Evolutionary conservation across 2,888 invertebrate genomes (phyloP), one percentile per base, ranked within the genome.

Genomic region (Allolobophora icterica): DNA sequence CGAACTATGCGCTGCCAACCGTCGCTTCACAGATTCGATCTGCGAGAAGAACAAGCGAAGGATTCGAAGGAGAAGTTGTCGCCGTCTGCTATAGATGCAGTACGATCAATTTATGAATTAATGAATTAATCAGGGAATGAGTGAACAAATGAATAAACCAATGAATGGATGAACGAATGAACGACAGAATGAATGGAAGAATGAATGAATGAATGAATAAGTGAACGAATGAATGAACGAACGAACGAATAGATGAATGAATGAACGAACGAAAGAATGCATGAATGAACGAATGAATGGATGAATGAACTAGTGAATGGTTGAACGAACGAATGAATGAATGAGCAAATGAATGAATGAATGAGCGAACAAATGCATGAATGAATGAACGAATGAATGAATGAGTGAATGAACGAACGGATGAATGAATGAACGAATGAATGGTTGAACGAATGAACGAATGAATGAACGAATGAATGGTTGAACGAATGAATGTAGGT

Each of bases 1-100:
- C 93, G 34, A 91, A 92, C 91, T 93, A 93, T 89, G 92, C 93
- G n/a, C 91, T 92, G 19, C 93, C 91, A 24, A 93, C 93, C 19
- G 92, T 92, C 30, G 90, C 93, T n/a, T 93, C 92, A n/a, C 91
- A 92, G 84, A 91, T 91, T 15, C 91, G 93, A 17, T 71, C 89
- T 38, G 91, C 92, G 40, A 91, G 93, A 42, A 35, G 89, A 24
- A 92, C 92, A 90, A 92, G 92, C 90, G 92, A 92, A 40, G 90
- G 91, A 91, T 91, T 91, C 91, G 91, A 91, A 71, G 89, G 91
- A 89, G 92, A 91, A 90, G 92, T 92, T n/a, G 58, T 91, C 8
- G 90, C 90, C 17, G 92, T 92, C 91, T 92, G 92, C 91, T 91
- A 89, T 91, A 83, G 92, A 89, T 92, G 92, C 90, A 83, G 92